Percentiles rank a stretch among this genome's conserved stretches.
phyloP scores from a whole-genome alignment of 1,140 invertebrate genomes.

The Bombyx mandarina region DNA sequence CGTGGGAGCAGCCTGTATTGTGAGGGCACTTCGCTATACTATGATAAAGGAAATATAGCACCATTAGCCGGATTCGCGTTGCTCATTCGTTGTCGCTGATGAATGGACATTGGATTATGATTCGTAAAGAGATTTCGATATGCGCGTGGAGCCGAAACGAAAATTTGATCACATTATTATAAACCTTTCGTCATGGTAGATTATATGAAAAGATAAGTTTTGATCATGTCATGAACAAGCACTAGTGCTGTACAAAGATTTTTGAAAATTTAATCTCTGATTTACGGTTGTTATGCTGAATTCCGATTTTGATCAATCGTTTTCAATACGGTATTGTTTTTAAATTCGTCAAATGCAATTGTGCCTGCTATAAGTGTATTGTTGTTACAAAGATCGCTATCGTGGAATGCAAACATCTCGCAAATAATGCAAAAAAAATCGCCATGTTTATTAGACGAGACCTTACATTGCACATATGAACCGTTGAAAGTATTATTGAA shows the following conservation, averaged over 20 bases:
- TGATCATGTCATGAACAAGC: neutral
- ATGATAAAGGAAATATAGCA: conserved; percentile 65
- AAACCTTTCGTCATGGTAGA: too few species aligned
- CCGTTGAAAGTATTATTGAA: conserved; percentile 48
- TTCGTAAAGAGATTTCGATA: conserved; percentile 46
- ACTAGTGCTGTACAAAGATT: too few species aligned
- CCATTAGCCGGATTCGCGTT: conserved; percentile 66
- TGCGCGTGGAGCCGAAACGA: conserved; percentile 28
- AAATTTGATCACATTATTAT: conserved; percentile 3
- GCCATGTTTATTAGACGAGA: conserved; percentile 4
- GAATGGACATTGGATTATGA: conserved; percentile 66
- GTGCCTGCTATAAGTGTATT: neutral
- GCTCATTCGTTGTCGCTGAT: conserved; percentile 61
- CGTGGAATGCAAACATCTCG: conserved; percentile 7
- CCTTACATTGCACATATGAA: conserved; percentile 45
- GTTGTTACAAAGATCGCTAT: conserved; percentile 22
- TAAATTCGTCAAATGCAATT: too few species aligned
- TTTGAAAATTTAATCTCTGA: too few species aligned
- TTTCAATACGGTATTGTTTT: too few species aligned
- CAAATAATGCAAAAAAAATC: conserved; percentile 18
- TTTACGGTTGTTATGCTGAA: too few species aligned
- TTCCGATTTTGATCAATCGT: too few species aligned
- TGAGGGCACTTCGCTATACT: conserved; percentile 60
- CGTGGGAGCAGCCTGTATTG: conserved; percentile 63
- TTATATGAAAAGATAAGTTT: conserved; percentile 4